Evolutionary conservation across 2,797 vertebrate species (phyloP), one percentile per base, ranked within the genome.

Genomic region (Phyllotis vaccarum): DNA sequence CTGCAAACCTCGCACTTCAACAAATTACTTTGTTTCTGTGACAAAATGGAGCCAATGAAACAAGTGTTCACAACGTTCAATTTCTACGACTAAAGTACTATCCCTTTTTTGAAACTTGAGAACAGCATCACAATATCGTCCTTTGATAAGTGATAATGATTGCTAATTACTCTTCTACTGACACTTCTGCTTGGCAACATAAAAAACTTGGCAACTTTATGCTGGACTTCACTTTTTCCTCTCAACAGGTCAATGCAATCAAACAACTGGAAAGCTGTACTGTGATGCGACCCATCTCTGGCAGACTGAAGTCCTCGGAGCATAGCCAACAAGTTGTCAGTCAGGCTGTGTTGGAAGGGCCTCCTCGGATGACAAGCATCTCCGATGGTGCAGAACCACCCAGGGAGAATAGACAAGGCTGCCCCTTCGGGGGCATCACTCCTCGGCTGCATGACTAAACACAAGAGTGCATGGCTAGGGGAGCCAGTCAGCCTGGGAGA

Each of bases 21-120:
- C 6, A 46, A 74, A 81, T 54, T 78, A 89, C 89, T 91, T 81
- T 80, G 76, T 31, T 52, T 86, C 86, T 82, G 6, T 89, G 52
- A 89, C 91, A 95, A 97, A 96, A 95, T 29, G 27, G 92, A 40
- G 43, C 72, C 13, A 92, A 82, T 5, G 29, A 29, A 70, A n/a
- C 52, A 93, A n/a, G 74, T 89, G 76, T 89, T 64, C 94, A 89
- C 82, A 68, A 95, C 93, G 81, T 56, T 70, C 87, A 75, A 78
- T 52, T n/a, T 68, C 91, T 58, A 94, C 74, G 37, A 81, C 37
- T 87, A 66, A 91, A 94, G 49, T 11, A 40, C 40, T 52, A 94
- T 14, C 19, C 37, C 86, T 89, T 64, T 60, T 89, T 64, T 60
- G 72, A 76, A 76, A n/a, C 43, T 86, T 82, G 49, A 58, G 5